Conservation (phyloP, 2,113 vertebrate species). For the Melanocharis versteri region DNA sequence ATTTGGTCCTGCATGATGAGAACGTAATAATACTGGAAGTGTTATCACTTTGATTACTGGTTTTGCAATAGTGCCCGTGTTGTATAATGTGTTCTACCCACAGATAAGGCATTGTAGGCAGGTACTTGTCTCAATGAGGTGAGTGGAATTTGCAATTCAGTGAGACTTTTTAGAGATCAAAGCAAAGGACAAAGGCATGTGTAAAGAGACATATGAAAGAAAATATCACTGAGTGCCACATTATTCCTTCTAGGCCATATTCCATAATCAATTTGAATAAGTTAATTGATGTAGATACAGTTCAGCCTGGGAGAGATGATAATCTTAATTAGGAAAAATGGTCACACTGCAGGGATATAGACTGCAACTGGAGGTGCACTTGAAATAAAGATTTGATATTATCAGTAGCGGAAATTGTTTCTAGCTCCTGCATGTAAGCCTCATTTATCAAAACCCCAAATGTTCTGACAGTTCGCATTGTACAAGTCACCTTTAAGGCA, state of each 20-base stretch:
- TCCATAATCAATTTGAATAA: conserved; percentile 26
- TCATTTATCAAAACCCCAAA: not conserved
- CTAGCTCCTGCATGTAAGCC: not conserved
- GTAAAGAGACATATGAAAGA: not conserved
- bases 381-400: not conserved
- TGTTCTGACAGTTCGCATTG: not conserved
- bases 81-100: not conserved
- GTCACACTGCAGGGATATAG: not conserved
- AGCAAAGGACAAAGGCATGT: not conserved
- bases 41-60: not conserved
- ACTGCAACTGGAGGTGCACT: not conserved
- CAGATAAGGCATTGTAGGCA: not conserved
- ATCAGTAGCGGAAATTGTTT: not conserved
- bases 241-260: not conserved
- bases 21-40: not conserved
- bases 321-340: conserved; percentile 22
- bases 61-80: not conserved
- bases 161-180: not conserved
- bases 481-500: not conserved
- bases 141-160: not conserved
- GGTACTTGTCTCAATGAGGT: not conserved
- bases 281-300: conserved; percentile 25
- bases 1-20: not conserved
- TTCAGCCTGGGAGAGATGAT: not conserved
- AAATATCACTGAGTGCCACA: not conserved